phyloP scores from a whole-genome alignment of 2,888 invertebrate genomes.

The Scaptodrosophila latifasciaeformis region DNA sequence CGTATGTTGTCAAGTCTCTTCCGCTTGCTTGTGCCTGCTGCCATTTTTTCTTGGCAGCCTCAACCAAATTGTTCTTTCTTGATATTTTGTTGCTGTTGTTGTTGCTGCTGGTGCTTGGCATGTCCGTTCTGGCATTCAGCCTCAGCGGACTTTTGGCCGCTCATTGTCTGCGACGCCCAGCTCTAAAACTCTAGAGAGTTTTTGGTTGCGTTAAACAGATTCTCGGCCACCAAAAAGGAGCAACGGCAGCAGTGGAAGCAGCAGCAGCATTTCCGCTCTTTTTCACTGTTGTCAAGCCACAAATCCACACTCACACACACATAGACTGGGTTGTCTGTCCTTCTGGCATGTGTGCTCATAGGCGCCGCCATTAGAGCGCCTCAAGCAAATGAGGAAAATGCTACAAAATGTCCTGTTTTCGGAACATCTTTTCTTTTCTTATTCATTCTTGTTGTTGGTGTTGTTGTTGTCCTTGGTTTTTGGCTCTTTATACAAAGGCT shows the following conservation, averaged over 20 bases:
- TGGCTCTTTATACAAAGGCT: conserved; percentile 18
- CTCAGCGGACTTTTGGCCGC: conserved; percentile 4
- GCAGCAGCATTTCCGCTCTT: conserved; percentile 59
- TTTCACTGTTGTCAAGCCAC: conserved; percentile 62
- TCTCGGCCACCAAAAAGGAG: conserved; percentile 15
- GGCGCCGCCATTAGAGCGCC: conserved; percentile 55
- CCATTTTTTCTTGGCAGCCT: conserved; percentile 43
- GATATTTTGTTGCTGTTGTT: conserved; percentile 31
- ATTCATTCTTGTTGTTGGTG: conserved; percentile 8
- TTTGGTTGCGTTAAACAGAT: conserved; percentile 33
- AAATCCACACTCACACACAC: conserved; percentile 29
- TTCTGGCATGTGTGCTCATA: conserved; percentile 36
- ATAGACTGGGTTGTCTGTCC: conserved; percentile 15
- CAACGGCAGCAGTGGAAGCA: conserved; percentile 20
- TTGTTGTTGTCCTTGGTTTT: conserved; percentile 6
- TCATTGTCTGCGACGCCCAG: conserved; percentile 33
- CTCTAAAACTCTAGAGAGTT: not conserved
- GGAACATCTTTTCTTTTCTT: not conserved
- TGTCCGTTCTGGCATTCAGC: conserved; percentile 61
- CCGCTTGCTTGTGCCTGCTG: conserved; percentile 49
- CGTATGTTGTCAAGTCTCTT: conserved; percentile 68
- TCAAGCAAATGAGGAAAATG: conserved; percentile 28
- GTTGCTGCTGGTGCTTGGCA: conserved; percentile 49
- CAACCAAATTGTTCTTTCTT: conserved; percentile 29
- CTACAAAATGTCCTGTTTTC: not conserved